These are phyloP conservation scores for Odontocerum albicorne DNA, from an alignment of 2,888 invertebrate species.

Conservation along the genomic window DNA sequence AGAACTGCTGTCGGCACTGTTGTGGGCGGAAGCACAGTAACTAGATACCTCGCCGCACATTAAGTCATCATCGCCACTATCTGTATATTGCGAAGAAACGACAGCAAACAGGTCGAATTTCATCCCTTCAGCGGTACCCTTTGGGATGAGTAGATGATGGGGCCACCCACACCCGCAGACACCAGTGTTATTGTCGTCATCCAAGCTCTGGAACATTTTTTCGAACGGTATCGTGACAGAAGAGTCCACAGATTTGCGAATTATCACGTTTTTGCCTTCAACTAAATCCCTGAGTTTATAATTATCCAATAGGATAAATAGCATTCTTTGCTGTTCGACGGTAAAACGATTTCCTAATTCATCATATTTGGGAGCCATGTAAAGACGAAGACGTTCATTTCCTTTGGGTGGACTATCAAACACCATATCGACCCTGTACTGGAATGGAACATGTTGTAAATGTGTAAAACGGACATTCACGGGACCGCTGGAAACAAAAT, in stretches of 20 bases:
- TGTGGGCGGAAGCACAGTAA: too few relatives aligned
- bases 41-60: too few relatives aligned
- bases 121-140: slow-evolving; percentile 42
- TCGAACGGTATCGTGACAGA: slow-evolving; percentile 84
- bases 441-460: slow-evolving; percentile 40
- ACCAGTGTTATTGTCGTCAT: slow-evolving; percentile 51
- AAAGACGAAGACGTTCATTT: slow-evolving; percentile 42
- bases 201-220: slow-evolving; percentile 74
- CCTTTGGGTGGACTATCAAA: slow-evolving; percentile 16
- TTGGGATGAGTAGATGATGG: too few relatives aligned
- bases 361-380: slow-evolving; percentile 42
- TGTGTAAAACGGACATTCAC: slow-evolving; percentile 40
- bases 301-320: slow-evolving; percentile 43
- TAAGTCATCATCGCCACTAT: too few relatives aligned
- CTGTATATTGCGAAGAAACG: too few relatives aligned
- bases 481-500: slow-evolving; percentile 40
- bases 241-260: slow-evolving; percentile 68
- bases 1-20: too few relatives aligned
- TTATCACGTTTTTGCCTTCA: slow-evolving; percentile 67
- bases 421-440: slow-evolving; percentile 37
- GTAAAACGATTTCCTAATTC: slow-evolving; percentile 36
- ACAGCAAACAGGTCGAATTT: slow-evolving; percentile 42
- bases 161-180: slow-evolving; percentile 47
- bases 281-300: slow-evolving; percentile 47
- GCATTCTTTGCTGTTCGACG: slow-evolving; percentile 40